Conservation (phyloP, 2,113 vertebrate species). For the Oreocharis arfaki region DNA sequence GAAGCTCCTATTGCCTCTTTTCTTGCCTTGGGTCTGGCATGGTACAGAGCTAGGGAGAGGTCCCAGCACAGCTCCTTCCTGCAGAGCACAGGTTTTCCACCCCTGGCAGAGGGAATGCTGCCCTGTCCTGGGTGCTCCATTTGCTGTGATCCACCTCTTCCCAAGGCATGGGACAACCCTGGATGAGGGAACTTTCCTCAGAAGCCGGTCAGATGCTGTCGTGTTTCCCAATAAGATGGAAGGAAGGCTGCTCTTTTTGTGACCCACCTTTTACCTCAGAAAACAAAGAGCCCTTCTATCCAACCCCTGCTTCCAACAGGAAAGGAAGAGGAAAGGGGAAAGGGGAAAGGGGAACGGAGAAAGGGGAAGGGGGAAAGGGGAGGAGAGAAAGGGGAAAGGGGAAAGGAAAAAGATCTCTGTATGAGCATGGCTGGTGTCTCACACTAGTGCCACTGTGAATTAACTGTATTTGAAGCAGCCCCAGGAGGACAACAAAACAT, state of each 20-base stretch:
- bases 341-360: neutral
- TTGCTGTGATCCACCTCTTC: neutral
- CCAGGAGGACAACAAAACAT: neutral
- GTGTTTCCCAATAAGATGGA: neutral
- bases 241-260: neutral
- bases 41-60: neutral
- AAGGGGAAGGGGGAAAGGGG: neutral
- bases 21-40: neutral
- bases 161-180: neutral
- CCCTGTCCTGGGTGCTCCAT: neutral
- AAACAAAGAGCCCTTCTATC: neutral
- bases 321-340: neutral
- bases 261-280: neutral
- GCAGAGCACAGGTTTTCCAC: neutral
- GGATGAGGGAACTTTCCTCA: neutral
- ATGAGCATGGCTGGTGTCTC: neutral
- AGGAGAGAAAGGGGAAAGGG: neutral
- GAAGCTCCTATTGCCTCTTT: neutral
- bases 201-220: neutral
- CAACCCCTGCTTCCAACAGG: neutral
- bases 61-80: neutral
- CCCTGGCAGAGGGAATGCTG: neutral
- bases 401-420: neutral
- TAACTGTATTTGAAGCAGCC: neutral
- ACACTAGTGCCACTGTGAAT: neutral